These are phyloP conservation scores for Gastracanthus pulcherrimus DNA, from an alignment of 2,888 invertebrate genomes.

Conservation along the genomic window DNA sequence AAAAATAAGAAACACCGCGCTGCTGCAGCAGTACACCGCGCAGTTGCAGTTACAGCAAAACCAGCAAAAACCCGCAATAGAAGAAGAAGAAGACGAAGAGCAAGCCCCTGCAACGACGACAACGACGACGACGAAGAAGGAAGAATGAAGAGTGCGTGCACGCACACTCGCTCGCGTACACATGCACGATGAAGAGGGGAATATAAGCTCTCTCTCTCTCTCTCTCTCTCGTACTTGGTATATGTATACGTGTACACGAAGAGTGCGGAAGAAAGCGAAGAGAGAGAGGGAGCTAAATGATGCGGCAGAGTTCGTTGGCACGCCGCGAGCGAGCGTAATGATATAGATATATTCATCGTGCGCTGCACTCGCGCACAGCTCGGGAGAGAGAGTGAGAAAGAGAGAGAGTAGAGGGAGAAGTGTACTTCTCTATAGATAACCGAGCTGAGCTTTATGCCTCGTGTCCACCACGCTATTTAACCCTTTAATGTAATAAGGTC, in stretches of 20 bases:
- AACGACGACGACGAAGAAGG: conserved; percentile 9
- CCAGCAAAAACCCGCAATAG: not conserved
- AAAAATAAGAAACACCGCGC: not conserved
- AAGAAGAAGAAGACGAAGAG: not conserved
- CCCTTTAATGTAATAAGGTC: no score
- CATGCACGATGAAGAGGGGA: not conserved
- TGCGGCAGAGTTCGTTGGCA: conserved; percentile 65
- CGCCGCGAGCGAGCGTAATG: conserved; percentile 54
- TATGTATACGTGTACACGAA: not conserved
- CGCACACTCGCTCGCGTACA: not conserved
- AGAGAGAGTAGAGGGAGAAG: no score
- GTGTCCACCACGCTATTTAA: no score
- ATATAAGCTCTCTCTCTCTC: no score
- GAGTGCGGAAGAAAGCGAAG: not conserved
- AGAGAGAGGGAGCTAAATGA: conserved; percentile 51
- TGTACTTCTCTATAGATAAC: no score
- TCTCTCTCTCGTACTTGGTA: no score
- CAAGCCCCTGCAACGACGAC: not conserved
- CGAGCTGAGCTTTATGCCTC: no score
- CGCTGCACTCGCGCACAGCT: conserved; percentile 14
- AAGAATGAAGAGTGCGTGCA: not conserved
- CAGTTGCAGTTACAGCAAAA: no score
- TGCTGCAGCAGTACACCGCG: no score
- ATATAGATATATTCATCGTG: conserved; percentile 63
- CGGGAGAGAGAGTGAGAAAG: not conserved